Conservation (phyloP, 2,797 vertebrate species). For the Australoheros facetus region DNA sequence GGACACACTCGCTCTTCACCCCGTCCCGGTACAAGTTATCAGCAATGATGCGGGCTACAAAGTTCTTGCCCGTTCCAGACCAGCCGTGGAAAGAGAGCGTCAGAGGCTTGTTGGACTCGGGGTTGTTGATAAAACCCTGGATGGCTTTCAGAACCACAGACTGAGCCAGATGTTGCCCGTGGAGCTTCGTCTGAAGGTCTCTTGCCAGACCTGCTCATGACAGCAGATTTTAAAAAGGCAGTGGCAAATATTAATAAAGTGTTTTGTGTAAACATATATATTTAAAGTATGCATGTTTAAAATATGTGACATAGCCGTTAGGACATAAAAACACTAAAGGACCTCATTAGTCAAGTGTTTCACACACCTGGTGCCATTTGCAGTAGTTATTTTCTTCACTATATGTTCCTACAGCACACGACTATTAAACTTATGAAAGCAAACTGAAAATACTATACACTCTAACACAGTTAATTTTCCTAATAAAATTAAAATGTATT, state of each 20-base stretch:
- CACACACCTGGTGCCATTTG: not conserved
- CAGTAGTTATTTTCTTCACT: too few species aligned
- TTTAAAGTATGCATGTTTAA: not conserved
- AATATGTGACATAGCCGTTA: not conserved
- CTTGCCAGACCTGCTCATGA: constrained; percentile 83
- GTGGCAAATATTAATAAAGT: not conserved
- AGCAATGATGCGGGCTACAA: constrained; percentile 89
- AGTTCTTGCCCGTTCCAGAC: constrained; percentile 98
- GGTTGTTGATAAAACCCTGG: constrained; percentile 84
- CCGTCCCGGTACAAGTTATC: constrained; percentile 91
- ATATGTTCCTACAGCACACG: too few species aligned
- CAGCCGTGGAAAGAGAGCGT: constrained; percentile 95
- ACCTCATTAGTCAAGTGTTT: not conserved
- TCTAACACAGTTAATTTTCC: not conserved
- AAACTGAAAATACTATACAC: not conserved
- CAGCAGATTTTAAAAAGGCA: not conserved
- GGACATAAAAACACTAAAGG: not conserved
- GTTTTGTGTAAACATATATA: not conserved
- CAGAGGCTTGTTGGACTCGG: constrained; percentile 84
- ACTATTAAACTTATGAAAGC: not conserved
- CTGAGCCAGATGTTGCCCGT: constrained; percentile 92
- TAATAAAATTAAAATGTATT: too few species aligned
- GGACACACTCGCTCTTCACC: constrained; percentile 89
- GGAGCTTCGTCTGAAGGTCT: constrained; percentile 86
- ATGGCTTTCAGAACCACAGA: constrained; percentile 83